Evolutionary conservation across 2,797 vertebrate genomes (phyloP).

Genomic region (Gadopsis marmoratus): DNA sequence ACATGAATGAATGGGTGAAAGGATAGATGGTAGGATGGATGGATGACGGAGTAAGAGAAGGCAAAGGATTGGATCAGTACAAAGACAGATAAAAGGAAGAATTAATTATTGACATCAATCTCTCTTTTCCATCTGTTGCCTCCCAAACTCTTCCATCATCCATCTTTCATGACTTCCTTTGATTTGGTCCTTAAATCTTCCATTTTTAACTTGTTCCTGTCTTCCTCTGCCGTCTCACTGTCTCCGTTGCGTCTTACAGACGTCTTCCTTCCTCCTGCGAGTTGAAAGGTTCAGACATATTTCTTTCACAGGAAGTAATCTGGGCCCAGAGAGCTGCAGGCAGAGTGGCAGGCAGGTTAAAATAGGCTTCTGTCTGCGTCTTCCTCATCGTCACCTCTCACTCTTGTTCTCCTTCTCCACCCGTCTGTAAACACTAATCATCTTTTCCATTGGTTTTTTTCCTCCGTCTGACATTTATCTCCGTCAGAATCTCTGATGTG

Average conservation of each 20-base stretch:
- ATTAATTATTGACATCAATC: background rate
- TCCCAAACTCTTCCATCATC: background rate
- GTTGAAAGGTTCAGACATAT: slow-evolving; percentile 44
- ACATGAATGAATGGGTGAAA: background rate
- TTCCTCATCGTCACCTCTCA: slow-evolving; percentile 1
- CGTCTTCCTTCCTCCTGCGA: background rate
- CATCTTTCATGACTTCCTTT: background rate
- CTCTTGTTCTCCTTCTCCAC: background rate
- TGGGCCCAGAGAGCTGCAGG: background rate
- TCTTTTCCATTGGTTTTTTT: background rate
- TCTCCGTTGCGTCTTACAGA: background rate
- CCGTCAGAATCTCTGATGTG: slow-evolving; percentile 19
- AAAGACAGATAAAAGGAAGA: background rate
- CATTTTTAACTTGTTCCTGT: background rate
- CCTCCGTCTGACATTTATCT: slow-evolving; percentile 26
- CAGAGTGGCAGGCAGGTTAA: background rate
- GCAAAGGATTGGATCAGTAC: background rate
- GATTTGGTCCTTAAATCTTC: background rate
- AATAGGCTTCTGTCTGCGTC: slow-evolving; percentile 7
- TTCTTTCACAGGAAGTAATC: background rate
- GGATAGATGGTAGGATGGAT: background rate
- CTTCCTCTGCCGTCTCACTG: background rate
- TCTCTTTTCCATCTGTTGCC: background rate
- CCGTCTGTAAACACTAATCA: slow-evolving; percentile 33
- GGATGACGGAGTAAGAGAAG: background rate